Percentiles rank a stretch among this genome's conserved stretches.
These are phyloP conservation scores for Trissolcus basalis DNA, from an alignment of 1,140 invertebrate genomes.

Conservation along the genomic window DNA sequence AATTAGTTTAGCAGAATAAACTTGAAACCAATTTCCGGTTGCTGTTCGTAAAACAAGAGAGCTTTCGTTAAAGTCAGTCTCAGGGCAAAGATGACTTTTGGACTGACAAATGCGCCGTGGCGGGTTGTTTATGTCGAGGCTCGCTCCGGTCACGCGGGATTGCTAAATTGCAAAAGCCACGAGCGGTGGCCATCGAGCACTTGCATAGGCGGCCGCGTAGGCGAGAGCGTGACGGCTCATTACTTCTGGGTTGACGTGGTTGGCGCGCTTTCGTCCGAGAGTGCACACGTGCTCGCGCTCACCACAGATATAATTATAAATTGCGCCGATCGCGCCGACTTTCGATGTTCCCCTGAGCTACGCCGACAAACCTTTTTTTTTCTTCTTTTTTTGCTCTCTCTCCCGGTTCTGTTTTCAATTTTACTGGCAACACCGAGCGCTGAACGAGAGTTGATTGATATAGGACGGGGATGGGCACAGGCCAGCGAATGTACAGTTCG, in stretches of 20 bases:
- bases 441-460: conserved; percentile 12
- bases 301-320: conserved; percentile 43
- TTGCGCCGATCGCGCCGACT: conserved; percentile 7
- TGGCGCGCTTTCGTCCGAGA: conserved; percentile 19
- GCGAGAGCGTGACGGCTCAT: conserved; percentile 50
- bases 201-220: conserved; percentile 45
- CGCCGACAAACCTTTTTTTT: too few relatives aligned
- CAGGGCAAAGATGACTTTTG: conserved; percentile 7
- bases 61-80: background rate
- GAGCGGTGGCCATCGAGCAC: conserved; percentile 28
- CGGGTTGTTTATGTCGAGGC: conserved; percentile 36
- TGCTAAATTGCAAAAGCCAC: conserved; percentile 41
- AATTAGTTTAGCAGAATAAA: too few relatives aligned
- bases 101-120: conserved; percentile 36
- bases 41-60: background rate
- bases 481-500: background rate
- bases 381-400: too few relatives aligned
- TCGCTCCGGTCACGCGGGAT: conserved; percentile 10
- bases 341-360: background rate
- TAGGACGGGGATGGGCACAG: conserved; percentile 11
- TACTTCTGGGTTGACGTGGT: conserved; percentile 57
- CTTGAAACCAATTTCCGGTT: too few relatives aligned
- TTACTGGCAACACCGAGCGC: conserved; percentile 4
- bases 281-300: conserved; percentile 7
- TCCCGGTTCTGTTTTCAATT: conserved; percentile 35